Base-by-base conservation (phyloP, 64 coral and sea anemone genomes). In the Pocillopora verrucosa region DNA sequence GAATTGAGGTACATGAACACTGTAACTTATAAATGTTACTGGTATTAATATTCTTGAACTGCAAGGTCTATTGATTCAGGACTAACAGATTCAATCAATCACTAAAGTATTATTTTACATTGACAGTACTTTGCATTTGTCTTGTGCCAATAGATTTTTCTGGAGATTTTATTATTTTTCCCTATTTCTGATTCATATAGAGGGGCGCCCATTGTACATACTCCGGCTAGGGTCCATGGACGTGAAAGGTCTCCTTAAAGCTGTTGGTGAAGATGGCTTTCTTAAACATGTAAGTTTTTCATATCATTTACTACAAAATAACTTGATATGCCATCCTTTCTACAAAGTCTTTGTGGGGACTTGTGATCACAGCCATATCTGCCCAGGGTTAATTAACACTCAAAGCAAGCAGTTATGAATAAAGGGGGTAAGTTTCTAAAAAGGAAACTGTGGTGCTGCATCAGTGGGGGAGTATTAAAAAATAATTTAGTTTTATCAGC, bases 191-290 rank as follows among this genome's bases (percentile, higher is more conserved):
- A 75, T 20, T 59, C n/a, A 37, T 89, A 10, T 16, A 98, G 96
- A 98, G 96, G 96, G 93, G n/a, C 87, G 96, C 76, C 96, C 96
- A 73, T 93, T 98, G 13, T 98, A 98, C 63, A 94, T 98, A 82
- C 90, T 98, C 10, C 88, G 96, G 58, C 87, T 98, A 26, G 96
- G 96, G 1, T 92, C 87, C 9, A 98, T 98, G 96, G 96, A 98
- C 90, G 96, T 98, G 0, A 98, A 98, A 86, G 96, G 96, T 19
- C 56, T 98, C 11, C 76, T 98, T 16, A 94, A 98, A 34, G 96
- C 96, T 89, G 96, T 98, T 37, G 96, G 96, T 62, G 96, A 98
- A 88, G 96, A 98, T 92, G 96, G 96, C 65, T 98, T 98, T 78
- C 61, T 98, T 56, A 98, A 98, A 65, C 93, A 98, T 88, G 96